Percentiles rank a stretch among this genome's conserved stretches.
phyloP scores from a whole-genome alignment of 2,113 vertebrate genomes.

The Zosterops borbonicus region DNA sequence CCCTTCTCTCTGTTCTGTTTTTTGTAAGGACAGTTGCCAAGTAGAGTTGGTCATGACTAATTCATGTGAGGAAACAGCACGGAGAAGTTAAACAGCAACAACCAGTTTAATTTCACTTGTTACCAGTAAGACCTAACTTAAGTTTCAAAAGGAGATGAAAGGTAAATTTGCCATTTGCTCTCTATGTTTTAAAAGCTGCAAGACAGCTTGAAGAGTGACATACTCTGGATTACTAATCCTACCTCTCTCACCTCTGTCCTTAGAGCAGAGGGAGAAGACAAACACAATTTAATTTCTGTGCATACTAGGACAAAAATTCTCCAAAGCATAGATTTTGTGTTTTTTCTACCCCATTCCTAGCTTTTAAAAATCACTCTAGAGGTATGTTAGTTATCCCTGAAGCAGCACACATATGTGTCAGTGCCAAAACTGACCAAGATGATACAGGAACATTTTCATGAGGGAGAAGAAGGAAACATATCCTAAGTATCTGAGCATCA shows the following conservation, averaged over 20 bases:
- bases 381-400: neutral
- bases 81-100: slow-evolving; percentile 31
- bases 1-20: slow-evolving; percentile 55
- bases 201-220: neutral
- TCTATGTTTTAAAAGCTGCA: neutral
- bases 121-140: neutral
- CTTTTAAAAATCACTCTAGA: neutral
- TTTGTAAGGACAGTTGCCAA: slow-evolving; percentile 39
- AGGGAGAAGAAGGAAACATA: neutral
- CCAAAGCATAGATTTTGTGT: neutral
- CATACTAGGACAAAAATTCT: neutral
- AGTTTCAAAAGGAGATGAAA: slow-evolving; percentile 29
- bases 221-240: neutral
- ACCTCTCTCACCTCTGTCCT: neutral
- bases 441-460: neutral
- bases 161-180: neutral
- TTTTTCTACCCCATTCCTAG: neutral
- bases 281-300: neutral
- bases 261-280: neutral
- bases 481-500: neutral
- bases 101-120: slow-evolving; percentile 61
- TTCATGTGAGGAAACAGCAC: slow-evolving; percentile 55
- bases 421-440: neutral
- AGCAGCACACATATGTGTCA: neutral
- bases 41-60: slow-evolving; percentile 51